Percentiles rank a stretch among this genome's conserved stretches.
Evolutionary conservation across 2,888 invertebrate species (phyloP).

Genomic region (Acanthopleura granulata): DNA sequence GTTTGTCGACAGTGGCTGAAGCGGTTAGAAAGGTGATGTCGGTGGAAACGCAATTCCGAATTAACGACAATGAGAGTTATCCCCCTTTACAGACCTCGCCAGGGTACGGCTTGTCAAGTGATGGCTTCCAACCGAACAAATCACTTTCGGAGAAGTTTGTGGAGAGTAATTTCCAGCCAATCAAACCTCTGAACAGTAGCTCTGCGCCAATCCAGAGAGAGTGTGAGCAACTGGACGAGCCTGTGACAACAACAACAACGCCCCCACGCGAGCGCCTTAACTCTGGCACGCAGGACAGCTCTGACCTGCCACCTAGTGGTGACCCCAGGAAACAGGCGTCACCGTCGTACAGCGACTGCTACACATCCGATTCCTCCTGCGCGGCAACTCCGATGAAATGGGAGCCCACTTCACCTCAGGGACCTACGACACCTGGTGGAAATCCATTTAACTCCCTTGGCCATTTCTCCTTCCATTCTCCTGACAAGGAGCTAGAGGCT

Average conservation of each 20-base stretch:
- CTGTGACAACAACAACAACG: background rate
- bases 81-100: constrained; percentile 1
- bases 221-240: background rate
- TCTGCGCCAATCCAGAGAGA: background rate
- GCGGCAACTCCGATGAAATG: constrained; percentile 17
- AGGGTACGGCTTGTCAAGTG: background rate
- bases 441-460: background rate
- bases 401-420: constrained; percentile 2
- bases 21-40: constrained; percentile 17
- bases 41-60: constrained; percentile 15
- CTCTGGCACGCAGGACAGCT: background rate
- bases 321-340: background rate
- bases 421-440: background rate
- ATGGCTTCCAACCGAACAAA: background rate
- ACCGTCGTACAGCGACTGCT: constrained; percentile 6
- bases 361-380: constrained; percentile 4
- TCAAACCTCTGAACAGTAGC: background rate
- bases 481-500: background rate
- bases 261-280: too few species aligned
- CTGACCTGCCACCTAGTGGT: background rate
- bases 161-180: background rate
- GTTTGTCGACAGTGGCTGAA: constrained; percentile 4
- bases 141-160: background rate
- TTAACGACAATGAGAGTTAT: constrained; percentile 7
- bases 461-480: background rate